These are phyloP conservation scores for Anodontia alba DNA, from an alignment of 2,888 invertebrate species.

Conservation along the genomic window DNA sequence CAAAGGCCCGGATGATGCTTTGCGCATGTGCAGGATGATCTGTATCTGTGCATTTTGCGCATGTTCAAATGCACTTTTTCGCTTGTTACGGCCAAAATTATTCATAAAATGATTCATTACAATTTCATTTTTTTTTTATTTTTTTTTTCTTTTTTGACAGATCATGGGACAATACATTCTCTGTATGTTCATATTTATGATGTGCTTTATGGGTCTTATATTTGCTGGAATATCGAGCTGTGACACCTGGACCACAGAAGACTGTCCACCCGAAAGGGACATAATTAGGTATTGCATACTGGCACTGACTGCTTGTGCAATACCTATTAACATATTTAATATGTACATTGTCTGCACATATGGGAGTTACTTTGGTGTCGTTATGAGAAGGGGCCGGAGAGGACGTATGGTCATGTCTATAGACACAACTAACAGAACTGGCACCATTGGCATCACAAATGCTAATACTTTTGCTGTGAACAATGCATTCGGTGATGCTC, in stretches of 20 bases:
- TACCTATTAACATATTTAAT: background rate
- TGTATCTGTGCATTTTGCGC: too few relatives aligned
- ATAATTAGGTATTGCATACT: background rate
- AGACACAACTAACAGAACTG: background rate
- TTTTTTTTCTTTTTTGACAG: background rate
- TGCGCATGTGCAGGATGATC: too few relatives aligned
- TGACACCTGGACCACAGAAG: background rate
- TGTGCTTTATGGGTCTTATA: background rate
- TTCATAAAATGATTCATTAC: too few relatives aligned
- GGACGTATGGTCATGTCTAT: background rate
- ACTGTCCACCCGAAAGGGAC: background rate
- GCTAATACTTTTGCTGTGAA: background rate
- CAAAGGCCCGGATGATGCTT: too few relatives aligned
- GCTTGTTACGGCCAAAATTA: too few relatives aligned
- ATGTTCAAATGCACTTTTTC: too few relatives aligned
- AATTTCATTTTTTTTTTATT: too few relatives aligned
- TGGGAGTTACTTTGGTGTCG: conserved; percentile 1
- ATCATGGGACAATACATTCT: conserved; percentile 3
- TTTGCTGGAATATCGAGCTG: background rate
- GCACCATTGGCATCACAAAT: too few relatives aligned
- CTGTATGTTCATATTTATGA: background rate
- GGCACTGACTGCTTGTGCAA: background rate
- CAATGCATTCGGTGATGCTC: background rate
- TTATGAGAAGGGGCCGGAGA: background rate
- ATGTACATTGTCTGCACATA: conserved; percentile 1